Conservation (phyloP, 2,113 vertebrate species). For the Papio anubis region DNA sequence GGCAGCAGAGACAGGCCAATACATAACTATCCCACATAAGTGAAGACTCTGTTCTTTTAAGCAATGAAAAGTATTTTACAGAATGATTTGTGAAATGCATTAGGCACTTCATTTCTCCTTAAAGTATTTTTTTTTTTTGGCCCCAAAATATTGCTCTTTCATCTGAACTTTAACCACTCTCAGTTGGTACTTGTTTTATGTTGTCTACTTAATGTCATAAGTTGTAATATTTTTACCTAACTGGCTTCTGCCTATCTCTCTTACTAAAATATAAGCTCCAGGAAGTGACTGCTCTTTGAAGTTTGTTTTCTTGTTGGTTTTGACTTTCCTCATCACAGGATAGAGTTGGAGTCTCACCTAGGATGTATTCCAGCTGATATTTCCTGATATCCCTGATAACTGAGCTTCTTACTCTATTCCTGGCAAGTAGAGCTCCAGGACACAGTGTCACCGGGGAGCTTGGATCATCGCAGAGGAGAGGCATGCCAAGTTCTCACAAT, state of each 20-base stretch:
- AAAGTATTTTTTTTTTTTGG: not conserved
- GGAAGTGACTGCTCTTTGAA: not conserved
- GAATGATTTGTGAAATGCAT: not conserved
- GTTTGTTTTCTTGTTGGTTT: not conserved
- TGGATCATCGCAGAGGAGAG: accelerated
- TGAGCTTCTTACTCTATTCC: not conserved
- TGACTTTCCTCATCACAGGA: not conserved
- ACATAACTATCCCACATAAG: not conserved
- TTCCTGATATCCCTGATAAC: not conserved
- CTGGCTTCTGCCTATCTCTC: too few relatives aligned
- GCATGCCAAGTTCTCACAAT: accelerated
- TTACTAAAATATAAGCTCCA: not conserved
- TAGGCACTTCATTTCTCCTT: not conserved
- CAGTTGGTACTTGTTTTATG: not conserved
- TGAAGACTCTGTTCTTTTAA: not conserved
- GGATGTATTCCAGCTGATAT: not conserved
- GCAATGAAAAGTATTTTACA: not conserved
- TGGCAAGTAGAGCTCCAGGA: not conserved
- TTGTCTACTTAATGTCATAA: not conserved
- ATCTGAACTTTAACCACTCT: not conserved
- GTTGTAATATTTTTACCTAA: not conserved
- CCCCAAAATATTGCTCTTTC: not conserved
- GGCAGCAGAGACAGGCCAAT: accelerated
- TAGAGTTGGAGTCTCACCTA: not conserved
- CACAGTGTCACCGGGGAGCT: accelerated